Evolutionary conservation across 2,113 vertebrate species (phyloP).

Genomic region (Albula glossodonta): DNA sequence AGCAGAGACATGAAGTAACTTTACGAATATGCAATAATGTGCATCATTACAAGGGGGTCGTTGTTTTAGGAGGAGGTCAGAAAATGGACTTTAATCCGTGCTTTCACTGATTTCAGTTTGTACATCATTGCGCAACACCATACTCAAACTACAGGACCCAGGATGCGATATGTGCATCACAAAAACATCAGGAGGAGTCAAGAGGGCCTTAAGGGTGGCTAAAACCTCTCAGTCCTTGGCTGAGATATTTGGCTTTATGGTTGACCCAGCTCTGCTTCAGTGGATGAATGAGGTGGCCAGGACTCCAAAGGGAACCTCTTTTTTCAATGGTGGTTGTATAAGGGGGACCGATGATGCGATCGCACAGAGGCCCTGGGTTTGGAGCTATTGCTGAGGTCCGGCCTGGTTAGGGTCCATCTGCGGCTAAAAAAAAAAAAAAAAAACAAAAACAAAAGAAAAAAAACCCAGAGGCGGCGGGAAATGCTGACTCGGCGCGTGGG

Average conservation of each 20-base stretch:
- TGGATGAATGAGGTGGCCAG: background rate
- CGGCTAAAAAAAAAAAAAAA: slow-evolving; percentile 29
- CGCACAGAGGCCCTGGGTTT: background rate
- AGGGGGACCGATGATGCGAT: background rate
- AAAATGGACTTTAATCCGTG: too few relatives aligned
- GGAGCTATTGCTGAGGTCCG: slow-evolving; percentile 34
- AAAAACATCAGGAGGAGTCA: too few relatives aligned
- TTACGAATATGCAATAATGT: too few relatives aligned
- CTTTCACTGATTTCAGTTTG: too few relatives aligned
- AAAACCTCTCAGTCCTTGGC: background rate
- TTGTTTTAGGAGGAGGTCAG: too few relatives aligned
- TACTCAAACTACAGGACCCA: too few relatives aligned
- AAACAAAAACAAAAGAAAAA: background rate
- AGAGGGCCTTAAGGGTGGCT: background rate
- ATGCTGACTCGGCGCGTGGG: slow-evolving; percentile 46
- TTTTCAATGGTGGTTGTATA: background rate
- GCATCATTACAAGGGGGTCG: too few relatives aligned
- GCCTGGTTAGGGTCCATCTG: slow-evolving; percentile 31
- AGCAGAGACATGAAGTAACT: too few relatives aligned
- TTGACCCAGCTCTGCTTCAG: background rate
- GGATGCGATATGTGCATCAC: too few relatives aligned
- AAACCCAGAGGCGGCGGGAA: slow-evolving; percentile 44
- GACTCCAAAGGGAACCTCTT: background rate
- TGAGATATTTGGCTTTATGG: background rate
- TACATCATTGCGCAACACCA: too few relatives aligned